These are phyloP conservation scores for Diaphora mendica DNA, from an alignment of 2,888 invertebrate species.

Conservation along the genomic window DNA sequence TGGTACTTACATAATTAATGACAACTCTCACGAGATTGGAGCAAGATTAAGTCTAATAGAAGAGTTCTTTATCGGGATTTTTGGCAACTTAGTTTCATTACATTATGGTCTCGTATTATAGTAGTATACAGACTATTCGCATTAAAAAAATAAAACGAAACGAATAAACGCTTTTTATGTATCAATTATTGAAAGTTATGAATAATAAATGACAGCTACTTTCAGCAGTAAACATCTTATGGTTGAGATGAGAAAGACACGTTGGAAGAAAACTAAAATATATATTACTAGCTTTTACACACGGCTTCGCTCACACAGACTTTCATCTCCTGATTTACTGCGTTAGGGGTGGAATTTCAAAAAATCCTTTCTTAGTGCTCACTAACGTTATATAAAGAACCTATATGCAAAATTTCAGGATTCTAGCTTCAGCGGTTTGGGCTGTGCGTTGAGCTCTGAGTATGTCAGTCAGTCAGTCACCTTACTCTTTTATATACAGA, in stretches of 20 bases:
- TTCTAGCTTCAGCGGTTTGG: too few relatives aligned
- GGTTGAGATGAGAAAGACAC: not conserved
- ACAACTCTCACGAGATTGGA: conserved; percentile 18
- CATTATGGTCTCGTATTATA: not conserved
- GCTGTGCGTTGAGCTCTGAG: too few relatives aligned
- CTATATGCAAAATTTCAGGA: too few relatives aligned
- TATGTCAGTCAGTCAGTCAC: too few relatives aligned
- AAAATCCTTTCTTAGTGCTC: too few relatives aligned
- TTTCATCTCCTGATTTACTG: too few relatives aligned
- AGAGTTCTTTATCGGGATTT: not conserved
- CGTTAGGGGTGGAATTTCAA: too few relatives aligned
- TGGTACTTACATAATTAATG: conserved; percentile 34
- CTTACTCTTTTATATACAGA: too few relatives aligned
- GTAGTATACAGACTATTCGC: not conserved
- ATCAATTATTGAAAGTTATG: not conserved
- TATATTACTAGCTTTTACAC: too few relatives aligned
- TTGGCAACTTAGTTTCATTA: not conserved
- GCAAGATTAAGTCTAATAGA: conserved; percentile 21
- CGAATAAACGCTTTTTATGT: not conserved
- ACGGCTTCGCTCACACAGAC: too few relatives aligned
- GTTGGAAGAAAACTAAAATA: not conserved
- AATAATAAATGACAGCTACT: not conserved
- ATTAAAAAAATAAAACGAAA: too few relatives aligned
- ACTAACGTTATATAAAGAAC: too few relatives aligned
- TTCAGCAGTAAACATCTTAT: not conserved